Percentiles rank a stretch among this genome's conserved stretches.
Evolutionary conservation across 1,140 invertebrate species (phyloP).

Genomic region (Olivierus martensii): DNA sequence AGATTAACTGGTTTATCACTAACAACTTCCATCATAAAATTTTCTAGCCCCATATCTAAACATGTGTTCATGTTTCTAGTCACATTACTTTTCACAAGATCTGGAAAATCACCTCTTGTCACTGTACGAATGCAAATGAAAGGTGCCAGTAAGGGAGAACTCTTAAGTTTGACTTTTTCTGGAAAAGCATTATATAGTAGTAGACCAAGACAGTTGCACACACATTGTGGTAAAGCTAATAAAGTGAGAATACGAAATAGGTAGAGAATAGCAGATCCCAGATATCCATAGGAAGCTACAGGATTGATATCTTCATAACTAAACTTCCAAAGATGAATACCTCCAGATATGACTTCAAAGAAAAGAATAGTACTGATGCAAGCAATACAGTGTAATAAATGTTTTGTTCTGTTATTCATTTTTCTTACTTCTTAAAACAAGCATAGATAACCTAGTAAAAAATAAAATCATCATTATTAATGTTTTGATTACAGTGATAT

Average conservation of each 20-base stretch:
- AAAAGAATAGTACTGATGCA: constrained; percentile 55
- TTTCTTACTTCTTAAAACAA: no score
- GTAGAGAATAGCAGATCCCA: constrained; percentile 51
- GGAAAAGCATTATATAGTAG: constrained; percentile 90
- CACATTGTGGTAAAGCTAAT: constrained; percentile 53
- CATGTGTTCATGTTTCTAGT: constrained; percentile 76
- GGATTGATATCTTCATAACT: constrained; percentile 48
- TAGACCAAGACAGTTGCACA: constrained; percentile 84
- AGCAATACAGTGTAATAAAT: constrained; percentile 60
- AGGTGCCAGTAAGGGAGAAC: constrained; percentile 76
- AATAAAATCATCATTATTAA: no score
- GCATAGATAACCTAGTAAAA: no score
- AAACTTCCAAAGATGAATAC: constrained; percentile 47
- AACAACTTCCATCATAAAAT: constrained; percentile 94
- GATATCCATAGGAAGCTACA: constrained; percentile 59
- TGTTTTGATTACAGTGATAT: no score
- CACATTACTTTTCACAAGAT: constrained; percentile 80
- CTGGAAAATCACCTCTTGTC: constrained; percentile 86
- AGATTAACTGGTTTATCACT: constrained; percentile 68
- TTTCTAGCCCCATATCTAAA: constrained; percentile 76
- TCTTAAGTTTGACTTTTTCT: constrained; percentile 77
- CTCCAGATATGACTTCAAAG: constrained; percentile 66
- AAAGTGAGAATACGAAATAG: constrained; percentile 64
- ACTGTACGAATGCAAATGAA: constrained; percentile 93
- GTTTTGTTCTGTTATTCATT: constrained; percentile 47